Base-by-base conservation (phyloP, 1,140 invertebrate genomes). In the Solen grandis region DNA sequence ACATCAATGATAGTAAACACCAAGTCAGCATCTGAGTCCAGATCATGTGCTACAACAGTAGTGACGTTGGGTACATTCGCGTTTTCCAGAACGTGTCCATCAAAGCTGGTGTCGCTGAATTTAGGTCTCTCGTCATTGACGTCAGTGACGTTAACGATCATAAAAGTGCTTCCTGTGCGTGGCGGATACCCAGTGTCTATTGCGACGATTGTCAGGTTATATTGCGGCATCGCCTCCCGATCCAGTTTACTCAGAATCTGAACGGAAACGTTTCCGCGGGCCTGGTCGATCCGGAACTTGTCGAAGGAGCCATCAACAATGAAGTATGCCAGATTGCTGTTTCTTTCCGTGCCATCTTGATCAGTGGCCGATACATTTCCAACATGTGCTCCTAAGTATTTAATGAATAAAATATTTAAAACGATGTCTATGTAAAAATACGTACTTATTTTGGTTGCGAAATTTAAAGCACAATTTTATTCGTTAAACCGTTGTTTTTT, bases 231-330 rank as follows among this genome's bases (percentile, higher is more conserved):
- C 10, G 0, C 41, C 4, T 79, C 76, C n/a, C 66, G 27, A 35
- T 79, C 76, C 22, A 79, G 55, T 19, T 52, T 29, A 10, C 38
- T 36, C 27, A 54, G 33, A 5, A 70, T 36, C 19, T 55, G 54
- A 8, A 79, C 36, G 3, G 33, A 25, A 5, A 79, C 31, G 1
- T 36, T 50, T n/a, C 76, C 76, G 1, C 54, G 27, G 0, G 25
- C 62, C 3, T 35, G 19, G 52, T 69, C 55, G 80, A 99, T 97
- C 90, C 98, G 97, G 0, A 99, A 81, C 29, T 60, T 50, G n/a
- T 69, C 76, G 14, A 35, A 36, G 13, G 33, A 33, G 3, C 55
- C 76, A 41, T 19, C 63, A 1, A 8, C 29, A n/a, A 68, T 72
- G n/a, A 63, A 70, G 38, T 70, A 79, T 22, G 22, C 52, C 3